phyloP scores from a whole-genome alignment of 35 echinoderm and acorn worm genomes.

The Holothuria glaberrima region DNA sequence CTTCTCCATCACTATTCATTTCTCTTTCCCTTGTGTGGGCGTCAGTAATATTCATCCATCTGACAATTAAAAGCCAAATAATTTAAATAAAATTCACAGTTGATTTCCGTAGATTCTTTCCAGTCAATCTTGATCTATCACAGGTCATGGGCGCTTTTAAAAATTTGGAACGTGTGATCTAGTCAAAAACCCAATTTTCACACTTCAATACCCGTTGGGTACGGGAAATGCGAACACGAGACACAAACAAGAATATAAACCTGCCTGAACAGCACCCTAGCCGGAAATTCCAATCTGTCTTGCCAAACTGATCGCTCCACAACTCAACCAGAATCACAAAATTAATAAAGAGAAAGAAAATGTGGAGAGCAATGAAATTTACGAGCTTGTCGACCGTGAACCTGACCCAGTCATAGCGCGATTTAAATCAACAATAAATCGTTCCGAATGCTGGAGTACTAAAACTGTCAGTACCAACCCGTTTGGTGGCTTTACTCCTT shows the following conservation, averaged over 20 bases:
- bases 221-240: slow-evolving; percentile 46
- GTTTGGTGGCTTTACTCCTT: not conserved
- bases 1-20: too few species aligned
- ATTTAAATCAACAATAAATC: slow-evolving; percentile 39
- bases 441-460: slow-evolving; percentile 3
- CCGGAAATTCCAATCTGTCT: slow-evolving; percentile 55
- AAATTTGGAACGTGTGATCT: slow-evolving; percentile 44
- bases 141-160: slow-evolving; percentile 37
- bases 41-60: too few species aligned
- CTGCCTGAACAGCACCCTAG: slow-evolving; percentile 38
- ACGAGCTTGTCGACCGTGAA: slow-evolving; percentile 47
- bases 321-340: slow-evolving; percentile 39
- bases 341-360: slow-evolving; percentile 18
- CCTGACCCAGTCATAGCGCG: slow-evolving; percentile 30
- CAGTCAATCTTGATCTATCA: too few species aligned
- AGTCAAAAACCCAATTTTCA: slow-evolving; percentile 59
- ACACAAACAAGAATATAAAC: slow-evolving; percentile 62
- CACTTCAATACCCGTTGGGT: slow-evolving; percentile 55
- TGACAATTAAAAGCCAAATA: too few species aligned
- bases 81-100: too few species aligned
- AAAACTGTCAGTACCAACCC: slow-evolving; percentile 18
- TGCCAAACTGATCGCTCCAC: slow-evolving; percentile 19
- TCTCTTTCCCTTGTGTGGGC: too few species aligned
- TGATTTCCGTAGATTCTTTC: too few species aligned
- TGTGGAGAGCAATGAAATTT: slow-evolving; percentile 29